These are phyloP conservation scores for Drosophila picticornis DNA, from an alignment of 2,888 invertebrate genomes.

Conservation along the genomic window DNA sequence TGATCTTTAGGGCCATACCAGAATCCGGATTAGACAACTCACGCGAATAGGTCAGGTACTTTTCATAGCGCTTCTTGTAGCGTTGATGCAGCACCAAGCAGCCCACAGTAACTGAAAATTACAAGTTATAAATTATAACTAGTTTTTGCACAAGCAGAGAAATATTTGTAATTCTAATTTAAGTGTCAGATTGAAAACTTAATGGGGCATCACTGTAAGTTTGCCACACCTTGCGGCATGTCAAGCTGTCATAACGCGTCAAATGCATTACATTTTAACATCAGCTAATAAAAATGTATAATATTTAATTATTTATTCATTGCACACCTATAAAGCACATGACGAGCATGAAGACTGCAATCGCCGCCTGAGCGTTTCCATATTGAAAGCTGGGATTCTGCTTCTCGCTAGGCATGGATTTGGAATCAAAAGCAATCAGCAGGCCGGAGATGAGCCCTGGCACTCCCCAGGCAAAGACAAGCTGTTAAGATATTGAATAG, in stretches of 20 bases:
- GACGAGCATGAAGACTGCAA: conserved; percentile 90
- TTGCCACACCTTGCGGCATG: conserved; percentile 8
- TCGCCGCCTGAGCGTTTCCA: conserved; percentile 91
- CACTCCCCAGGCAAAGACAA: conserved; percentile 87
- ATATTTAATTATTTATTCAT: neutral
- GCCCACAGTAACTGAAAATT: conserved; percentile 90
- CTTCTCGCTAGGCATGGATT: conserved; percentile 87
- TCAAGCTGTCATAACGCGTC: conserved; percentile 61
- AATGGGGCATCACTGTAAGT: conserved; percentile 76
- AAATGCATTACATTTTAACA: conserved; percentile 44
- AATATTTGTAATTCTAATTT: neutral
- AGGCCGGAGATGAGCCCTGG: conserved; percentile 89
- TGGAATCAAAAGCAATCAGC: conserved; percentile 87
- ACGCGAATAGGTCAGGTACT: conserved; percentile 88
- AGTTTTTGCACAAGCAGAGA: neutral
- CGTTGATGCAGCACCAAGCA: conserved; percentile 94
- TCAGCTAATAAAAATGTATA: conserved; percentile 28
- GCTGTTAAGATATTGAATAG: conserved; percentile 84
- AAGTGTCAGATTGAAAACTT: conserved; percentile 84
- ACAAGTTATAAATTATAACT: neutral
- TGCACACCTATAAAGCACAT: conserved; percentile 91
- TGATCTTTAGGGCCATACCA: conserved; percentile 63
- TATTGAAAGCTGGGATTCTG: conserved; percentile 92
- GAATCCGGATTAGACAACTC: conserved; percentile 86
- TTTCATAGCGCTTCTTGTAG: conserved; percentile 90